Evolutionary conservation across 1,140 invertebrate genomes (phyloP), one percentile per base, ranked within the genome.

Genomic region (Micrasema minimum): DNA sequence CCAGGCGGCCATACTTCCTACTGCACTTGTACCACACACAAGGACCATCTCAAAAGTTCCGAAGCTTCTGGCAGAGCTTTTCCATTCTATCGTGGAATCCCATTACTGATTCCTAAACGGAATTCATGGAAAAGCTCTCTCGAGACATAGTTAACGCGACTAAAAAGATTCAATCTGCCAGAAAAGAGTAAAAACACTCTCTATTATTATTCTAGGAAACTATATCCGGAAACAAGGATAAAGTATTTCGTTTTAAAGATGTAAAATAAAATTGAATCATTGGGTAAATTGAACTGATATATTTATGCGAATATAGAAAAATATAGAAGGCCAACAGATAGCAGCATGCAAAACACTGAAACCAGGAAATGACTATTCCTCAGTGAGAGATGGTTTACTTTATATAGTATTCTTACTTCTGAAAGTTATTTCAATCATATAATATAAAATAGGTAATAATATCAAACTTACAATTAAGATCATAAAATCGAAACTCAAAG

Each of bases 11-110:
- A 46, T 51, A 23, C 48, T 20, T 51, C 18, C 48, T 46, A 51
- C 16, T 51, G 9, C 48, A 51, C 20, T 51, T 59, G 62, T 51
- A 53, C 70, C 71, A 68, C 38, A 80, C 83, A 87, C 90, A 93
- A 95, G 93, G 93, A 95, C 93, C 94, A 96, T 95, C 93, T 95
- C 94, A 95, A 95, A 95, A 95, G 93, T 93, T 94, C 93, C 91
- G 91, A 91, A 88, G 81, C 80, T 81, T 76, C 78, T 79, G 76
- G 74, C 69, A 62, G 76, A 75, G 74, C 66, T 72, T 72, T 72
- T 75, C 73, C 73, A 69, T 74, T 68, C 66, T 51, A 53, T 14
- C 46, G 46, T 48, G 46, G 46, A 16, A 14, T 26, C 23, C 22
- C 20, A 46, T 48, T 26, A 23, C 41, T 9, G 12, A 37, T 57